A percentile compares a stretch with the other conserved stretches of the same genome.
phyloP scores from a whole-genome alignment of 2,797 vertebrate species.

The Gymnothorax javanicus region DNA sequence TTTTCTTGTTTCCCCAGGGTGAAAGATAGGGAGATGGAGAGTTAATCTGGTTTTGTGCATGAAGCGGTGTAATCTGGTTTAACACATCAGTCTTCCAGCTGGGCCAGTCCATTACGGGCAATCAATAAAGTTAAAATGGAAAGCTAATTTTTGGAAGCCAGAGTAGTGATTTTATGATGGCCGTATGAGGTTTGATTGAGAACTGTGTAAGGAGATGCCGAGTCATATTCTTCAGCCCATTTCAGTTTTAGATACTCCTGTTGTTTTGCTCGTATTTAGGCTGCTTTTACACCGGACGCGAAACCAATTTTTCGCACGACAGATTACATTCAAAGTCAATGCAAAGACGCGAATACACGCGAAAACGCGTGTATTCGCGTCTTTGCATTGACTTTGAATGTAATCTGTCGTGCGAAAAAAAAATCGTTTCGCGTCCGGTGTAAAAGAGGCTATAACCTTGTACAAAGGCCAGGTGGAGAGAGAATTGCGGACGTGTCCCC shows the following conservation, averaged over 20 bases:
- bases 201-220: neutral
- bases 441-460: neutral
- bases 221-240: neutral
- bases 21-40: neutral
- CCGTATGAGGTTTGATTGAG: neutral
- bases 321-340: too few relatives aligned
- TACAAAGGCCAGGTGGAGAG: neutral
- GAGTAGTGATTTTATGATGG: neutral
- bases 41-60: neutral
- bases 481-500: neutral
- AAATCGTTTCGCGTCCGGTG: too few relatives aligned
- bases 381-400: too few relatives aligned
- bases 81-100: neutral
- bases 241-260: neutral
- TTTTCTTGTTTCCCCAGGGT: neutral
- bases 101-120: neutral
- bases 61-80: neutral
- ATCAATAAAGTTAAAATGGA: neutral
- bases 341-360: too few relatives aligned
- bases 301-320: too few relatives aligned
- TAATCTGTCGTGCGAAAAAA: too few relatives aligned
- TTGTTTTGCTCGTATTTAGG: neutral
- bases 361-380: too few relatives aligned
- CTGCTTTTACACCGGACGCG: too few relatives aligned
- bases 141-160: neutral